Evolutionary conservation across 2,888 invertebrate species (phyloP), one percentile per base, ranked within the genome.

Genomic region (Microplitis deprimator): DNA sequence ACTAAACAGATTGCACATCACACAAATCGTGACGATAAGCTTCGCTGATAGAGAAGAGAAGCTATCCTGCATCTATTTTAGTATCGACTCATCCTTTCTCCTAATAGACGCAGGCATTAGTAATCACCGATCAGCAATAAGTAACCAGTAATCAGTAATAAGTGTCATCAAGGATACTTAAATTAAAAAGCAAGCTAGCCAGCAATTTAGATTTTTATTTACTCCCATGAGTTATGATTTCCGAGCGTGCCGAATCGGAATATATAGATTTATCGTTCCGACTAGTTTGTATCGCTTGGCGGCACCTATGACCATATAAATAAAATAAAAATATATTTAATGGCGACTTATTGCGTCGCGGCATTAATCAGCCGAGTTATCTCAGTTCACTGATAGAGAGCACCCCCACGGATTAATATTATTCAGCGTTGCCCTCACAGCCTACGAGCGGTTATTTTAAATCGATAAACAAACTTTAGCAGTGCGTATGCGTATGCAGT

Each of bases 301-400:
- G 82, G 84, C 83, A 85, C 50, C 13, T 50, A 50, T 13, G 10
- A 50, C 50, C 13, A 50, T 50, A 50, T 50, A 50, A 8, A 50
- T 13, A 8, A 13, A 50, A 13, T 5, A 50, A 50, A 50, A 50
- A 50, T 83, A 83, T 85, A 86, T 86, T 87, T 29, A 87, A 87
- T 83, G 86, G 87, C 87, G 86, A 88, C 87, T 86, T 88, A 88
- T 84, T 85, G 83, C 81, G 84, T 82, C 77, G 82, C 81, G 82
- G 73, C 77, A 77, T 73, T 77, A 73, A 77, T 77, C 77, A 77
- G 29, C 7, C 60, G 59, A 76, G 71, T 76, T 73, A 76, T 76
- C 77, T 71, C 8, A 29, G 38, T 13, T 13, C 29, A 59, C 61
- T 68, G 77, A 73, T 77, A 77, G 68, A 73, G 61, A 76, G 61